Base-by-base conservation (phyloP, 1,140 invertebrate species). In the Drusus annulatus region DNA sequence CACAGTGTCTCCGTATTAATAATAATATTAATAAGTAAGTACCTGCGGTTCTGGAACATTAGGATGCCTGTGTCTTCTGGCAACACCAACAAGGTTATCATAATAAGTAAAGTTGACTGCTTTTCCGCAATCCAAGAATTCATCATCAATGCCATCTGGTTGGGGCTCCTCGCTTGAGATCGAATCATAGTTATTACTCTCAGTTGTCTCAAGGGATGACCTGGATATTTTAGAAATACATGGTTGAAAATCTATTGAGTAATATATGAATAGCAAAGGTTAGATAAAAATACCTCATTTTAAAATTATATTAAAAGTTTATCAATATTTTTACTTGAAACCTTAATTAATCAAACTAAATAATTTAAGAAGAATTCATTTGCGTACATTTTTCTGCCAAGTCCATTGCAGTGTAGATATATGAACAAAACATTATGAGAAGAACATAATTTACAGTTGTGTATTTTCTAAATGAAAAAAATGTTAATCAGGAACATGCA, bases 101-200 rank as follows among this genome's bases (percentile, higher is more conserved):
- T 96, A 97, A 86, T 95, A 95, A 13, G 96, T 96, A 85, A 94
- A 95, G 88, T 97, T 97, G 0, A 95, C 95, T 60, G 95, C 92
- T 89, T 96, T 96, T 2, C 96, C 96, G 90, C 96, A 97, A 84
- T 96, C 94, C 76, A 97, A 87, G 81, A 93, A 90, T 86, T 95
- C 92, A 84, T 94, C 92, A 60, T 93, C 92, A 15, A 86, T 80
- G 16, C 58, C 62, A 81, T 90, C 87, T 56, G 84, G 84, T 84
- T 86, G 88, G n/a, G 83, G 65, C 58, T 90, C 88, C 52, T 81
- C 80, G 65, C 36, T 81, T 15, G 71, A 76, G 16, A 79, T 71
- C 1, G 73, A 56, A 36, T 81, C 82, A 69, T 80, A 83, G 25
- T 80, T 73, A 21, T 56, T 45, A 23, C 19, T 75, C 52, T 83